phyloP scores from a whole-genome alignment of 2,113 vertebrate species.

The Gavialis gangeticus region DNA sequence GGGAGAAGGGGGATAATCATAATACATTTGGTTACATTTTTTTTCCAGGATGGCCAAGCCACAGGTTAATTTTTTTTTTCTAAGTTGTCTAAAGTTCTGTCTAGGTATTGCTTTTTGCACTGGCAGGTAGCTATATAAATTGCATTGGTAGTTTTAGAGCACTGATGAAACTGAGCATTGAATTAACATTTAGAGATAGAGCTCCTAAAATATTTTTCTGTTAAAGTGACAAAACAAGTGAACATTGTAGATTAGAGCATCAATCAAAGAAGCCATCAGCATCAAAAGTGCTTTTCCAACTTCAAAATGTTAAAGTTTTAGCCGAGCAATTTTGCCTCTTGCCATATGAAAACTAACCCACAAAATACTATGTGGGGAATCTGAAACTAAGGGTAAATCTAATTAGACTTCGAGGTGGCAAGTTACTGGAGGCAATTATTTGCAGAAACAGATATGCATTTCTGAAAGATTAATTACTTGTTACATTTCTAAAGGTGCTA shows the following conservation, averaged over 20 bases:
- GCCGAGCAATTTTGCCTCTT: neutral
- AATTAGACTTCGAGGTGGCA: neutral
- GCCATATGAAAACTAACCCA: neutral
- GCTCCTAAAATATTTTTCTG: conserved; percentile 19
- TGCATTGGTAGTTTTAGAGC: conserved; percentile 13
- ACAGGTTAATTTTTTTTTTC: conserved; percentile 4
- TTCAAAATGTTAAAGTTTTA: neutral
- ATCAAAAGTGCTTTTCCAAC: neutral
- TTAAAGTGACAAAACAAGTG: conserved; percentile 18
- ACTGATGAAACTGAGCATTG: conserved; percentile 1
- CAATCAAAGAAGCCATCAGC: neutral
- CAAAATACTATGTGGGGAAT: neutral
- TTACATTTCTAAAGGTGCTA: no score
- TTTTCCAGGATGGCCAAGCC: neutral
- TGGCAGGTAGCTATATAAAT: conserved; percentile 23
- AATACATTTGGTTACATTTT: neutral
- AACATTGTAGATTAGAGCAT: conserved; percentile 10
- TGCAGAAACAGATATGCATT: no score
- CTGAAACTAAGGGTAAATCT: neutral
- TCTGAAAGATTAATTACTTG: no score
- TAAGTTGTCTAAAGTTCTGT: neutral
- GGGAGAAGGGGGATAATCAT: no score
- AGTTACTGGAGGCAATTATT: no score
- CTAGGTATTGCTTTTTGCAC: neutral
- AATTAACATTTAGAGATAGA: conserved; percentile 11